Evolutionary conservation across 2,888 invertebrate genomes (phyloP), one percentile per base, ranked within the genome.

Genomic region (Spodoptera littoralis): DNA sequence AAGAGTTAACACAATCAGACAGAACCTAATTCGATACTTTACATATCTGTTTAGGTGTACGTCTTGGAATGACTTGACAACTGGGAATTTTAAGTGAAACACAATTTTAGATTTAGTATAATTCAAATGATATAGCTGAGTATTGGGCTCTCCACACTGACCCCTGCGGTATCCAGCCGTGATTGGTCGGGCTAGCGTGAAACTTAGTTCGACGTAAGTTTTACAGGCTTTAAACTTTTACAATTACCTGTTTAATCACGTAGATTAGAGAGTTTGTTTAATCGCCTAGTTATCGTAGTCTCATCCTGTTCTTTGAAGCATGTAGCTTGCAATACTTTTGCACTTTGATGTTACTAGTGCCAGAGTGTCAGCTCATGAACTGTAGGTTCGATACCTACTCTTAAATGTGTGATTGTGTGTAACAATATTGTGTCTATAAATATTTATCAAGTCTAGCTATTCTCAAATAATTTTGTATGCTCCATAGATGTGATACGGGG

Each of bases 401-500:
- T 6, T 36, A 8, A 8, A 36, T 36, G 36, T 36, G 6, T 36
- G 36, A 2, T 36, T 36, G 1, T 36, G 8, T 5, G 36, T 30
- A 18, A 27, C 5, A 27, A 4, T 4, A 27, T 27, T 27, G 27
- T 27, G 27, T 27, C 27, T 27, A 27, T 27, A 27, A 27, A 3
- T 9, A 71, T 50, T 43, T n/a, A 52, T 56, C 41, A 56, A 12
- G 24, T 36, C 41, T 24, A n/a, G 41, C 24, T 12, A 54, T 73
- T 56, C 71, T 71, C 61, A 73, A 36, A 63, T 56, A 47, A 49
- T 41, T 61, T 73, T 76, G 53, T 73, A 76, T 75, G 46, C 60
- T 69, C 73, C 69, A 46, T 77, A 75, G 75, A 75, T 75, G 65
- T 65, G 75, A 57, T 71, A 76, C 73, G 74, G 52, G 60, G 65